Conservation (phyloP, 2,113 vertebrate species). For the Mormyrus lacerda region DNA sequence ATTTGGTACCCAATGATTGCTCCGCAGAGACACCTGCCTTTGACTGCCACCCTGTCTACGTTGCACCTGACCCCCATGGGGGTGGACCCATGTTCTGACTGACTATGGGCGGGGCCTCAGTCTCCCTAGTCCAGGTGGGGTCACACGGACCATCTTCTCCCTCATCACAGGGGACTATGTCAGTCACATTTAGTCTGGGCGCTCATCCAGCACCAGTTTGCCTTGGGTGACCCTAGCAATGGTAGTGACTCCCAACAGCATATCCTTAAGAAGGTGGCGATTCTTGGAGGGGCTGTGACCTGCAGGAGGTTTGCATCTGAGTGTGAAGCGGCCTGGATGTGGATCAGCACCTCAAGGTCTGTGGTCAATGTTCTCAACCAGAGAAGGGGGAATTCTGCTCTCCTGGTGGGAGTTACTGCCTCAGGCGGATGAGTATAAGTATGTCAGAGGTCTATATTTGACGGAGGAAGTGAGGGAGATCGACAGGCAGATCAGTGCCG, state of each 20-base stretch:
- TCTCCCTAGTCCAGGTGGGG: not conserved
- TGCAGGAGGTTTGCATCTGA: not conserved
- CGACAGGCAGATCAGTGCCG: too few species aligned
- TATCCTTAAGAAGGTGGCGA: not conserved
- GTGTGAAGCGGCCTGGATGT: not conserved
- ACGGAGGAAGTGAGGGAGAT: too few species aligned
- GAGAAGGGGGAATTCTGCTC: not conserved
- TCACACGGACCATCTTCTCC: not conserved
- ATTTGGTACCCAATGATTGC: not conserved
- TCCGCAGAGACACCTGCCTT: not conserved
- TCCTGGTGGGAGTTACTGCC: not conserved
- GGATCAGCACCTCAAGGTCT: not conserved
- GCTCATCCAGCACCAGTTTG: not conserved
- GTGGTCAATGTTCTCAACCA: not conserved
- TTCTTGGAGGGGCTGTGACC: not conserved
- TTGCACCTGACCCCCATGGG: not conserved
- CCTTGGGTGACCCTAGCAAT: not conserved
- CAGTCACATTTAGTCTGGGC: not conserved
- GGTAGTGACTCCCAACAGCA: not conserved
- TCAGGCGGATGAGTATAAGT: not conserved
- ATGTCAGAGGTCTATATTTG: not conserved
- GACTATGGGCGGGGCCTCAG: not conserved
- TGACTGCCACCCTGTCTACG: not conserved
- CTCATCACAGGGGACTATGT: not conserved
- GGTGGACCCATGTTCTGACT: not conserved